Evolutionary conservation across 2,888 invertebrate genomes (phyloP).

Genomic region (Spodoptera picta): DNA sequence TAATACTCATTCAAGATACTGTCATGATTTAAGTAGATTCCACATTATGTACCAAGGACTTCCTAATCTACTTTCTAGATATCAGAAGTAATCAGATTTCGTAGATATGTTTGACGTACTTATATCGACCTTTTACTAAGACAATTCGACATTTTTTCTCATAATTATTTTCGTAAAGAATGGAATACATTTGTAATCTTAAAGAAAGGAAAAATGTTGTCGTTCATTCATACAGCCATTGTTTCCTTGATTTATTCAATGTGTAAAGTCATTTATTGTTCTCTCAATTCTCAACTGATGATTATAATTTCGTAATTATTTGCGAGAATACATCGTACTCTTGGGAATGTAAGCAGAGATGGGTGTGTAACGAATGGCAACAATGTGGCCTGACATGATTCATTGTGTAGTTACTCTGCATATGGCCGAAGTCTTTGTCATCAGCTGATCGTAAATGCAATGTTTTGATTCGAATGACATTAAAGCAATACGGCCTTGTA

Average conservation of each 20-base stretch:
- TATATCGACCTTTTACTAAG: conserved; percentile 10
- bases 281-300: conserved; percentile 19
- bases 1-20: conserved; percentile 14
- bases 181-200: conserved; percentile 23
- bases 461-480: conserved; percentile 36
- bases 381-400: conserved; percentile 29
- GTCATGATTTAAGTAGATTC: neutral
- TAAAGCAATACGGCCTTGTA: conserved; percentile 25
- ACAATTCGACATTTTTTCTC: conserved; percentile 15
- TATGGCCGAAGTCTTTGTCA: conserved; percentile 26
- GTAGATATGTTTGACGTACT: too few relatives aligned
- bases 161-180: conserved; percentile 18
- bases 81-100: too few relatives aligned
- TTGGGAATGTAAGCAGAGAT: conserved; percentile 28
- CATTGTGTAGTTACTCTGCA: conserved; percentile 22
- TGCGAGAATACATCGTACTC: conserved; percentile 24
- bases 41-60: too few relatives aligned
- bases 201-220: conserved; percentile 30
- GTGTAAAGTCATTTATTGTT: conserved; percentile 19
- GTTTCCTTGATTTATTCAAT: conserved; percentile 22
- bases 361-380: conserved; percentile 7
- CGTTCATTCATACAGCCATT: conserved; percentile 37
- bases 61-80: too few relatives aligned
- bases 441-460: conserved; percentile 20
- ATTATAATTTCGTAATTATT: conserved; percentile 27